Evolutionary conservation across 1,140 invertebrate species (phyloP).

Genomic region (Drosophila pruinosa): DNA sequence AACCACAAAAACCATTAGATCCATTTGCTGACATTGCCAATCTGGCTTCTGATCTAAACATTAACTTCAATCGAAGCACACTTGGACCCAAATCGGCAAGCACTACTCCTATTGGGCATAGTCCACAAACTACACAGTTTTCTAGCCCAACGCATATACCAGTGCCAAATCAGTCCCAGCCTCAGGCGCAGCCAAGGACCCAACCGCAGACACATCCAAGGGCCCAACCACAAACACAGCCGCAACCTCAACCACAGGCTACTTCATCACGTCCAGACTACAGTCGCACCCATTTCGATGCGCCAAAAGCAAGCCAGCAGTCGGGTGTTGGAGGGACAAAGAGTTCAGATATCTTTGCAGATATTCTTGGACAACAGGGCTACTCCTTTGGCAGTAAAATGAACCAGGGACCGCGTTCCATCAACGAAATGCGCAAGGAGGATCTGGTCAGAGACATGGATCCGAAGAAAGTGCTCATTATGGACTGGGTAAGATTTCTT

Average conservation of each 20-base stretch:
- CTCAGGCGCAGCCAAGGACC: slow-evolving; percentile 33
- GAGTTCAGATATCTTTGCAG: slow-evolving; percentile 92
- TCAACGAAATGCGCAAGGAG: slow-evolving; percentile 96
- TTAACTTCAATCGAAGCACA: slow-evolving; percentile 73
- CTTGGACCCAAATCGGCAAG: slow-evolving; percentile 62
- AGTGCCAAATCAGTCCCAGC: slow-evolving; percentile 30
- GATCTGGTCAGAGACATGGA: slow-evolving; percentile 94
- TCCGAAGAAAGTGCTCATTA: slow-evolving; percentile 94
- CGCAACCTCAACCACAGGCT: slow-evolving; percentile 25
- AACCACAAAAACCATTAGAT: slow-evolving; percentile 71
- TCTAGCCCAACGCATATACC: slow-evolving; percentile 79
- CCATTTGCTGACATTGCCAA: slow-evolving; percentile 85
- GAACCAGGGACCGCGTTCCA: slow-evolving; percentile 91
- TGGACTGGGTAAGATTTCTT: slow-evolving; percentile 86
- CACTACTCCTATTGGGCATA: slow-evolving; percentile 57
- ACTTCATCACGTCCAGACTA: slow-evolving; percentile 83
- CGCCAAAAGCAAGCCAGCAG: slow-evolving; percentile 76
- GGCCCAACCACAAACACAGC: slow-evolving; percentile 26
- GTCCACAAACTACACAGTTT: slow-evolving; percentile 80
- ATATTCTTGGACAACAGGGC: slow-evolving; percentile 93
- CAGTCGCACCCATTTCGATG: slow-evolving; percentile 88
- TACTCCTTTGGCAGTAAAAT: slow-evolving; percentile 92
- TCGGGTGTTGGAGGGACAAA: slow-evolving; percentile 75
- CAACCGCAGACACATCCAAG: slow-evolving; percentile 28
- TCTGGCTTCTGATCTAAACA: slow-evolving; percentile 79